Conservation (phyloP, 2,888 invertebrate species). For the Drosophila austrosaltans region DNA sequence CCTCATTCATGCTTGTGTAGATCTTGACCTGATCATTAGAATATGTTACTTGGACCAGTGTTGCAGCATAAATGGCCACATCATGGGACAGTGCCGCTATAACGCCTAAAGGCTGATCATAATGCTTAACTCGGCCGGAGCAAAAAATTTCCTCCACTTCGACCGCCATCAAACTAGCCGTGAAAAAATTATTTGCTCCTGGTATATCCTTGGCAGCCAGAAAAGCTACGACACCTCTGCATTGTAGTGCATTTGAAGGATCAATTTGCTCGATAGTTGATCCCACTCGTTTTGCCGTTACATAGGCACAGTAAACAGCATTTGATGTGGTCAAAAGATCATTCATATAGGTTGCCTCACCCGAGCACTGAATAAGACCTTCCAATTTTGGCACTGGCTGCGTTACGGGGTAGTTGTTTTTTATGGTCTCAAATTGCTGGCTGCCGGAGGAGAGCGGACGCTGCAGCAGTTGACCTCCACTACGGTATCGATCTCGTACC, state of each 20-base stretch:
- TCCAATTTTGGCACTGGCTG: slow-evolving; percentile 91
- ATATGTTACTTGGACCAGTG: slow-evolving; percentile 85
- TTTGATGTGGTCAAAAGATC: slow-evolving; percentile 88
- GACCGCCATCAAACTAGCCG: slow-evolving; percentile 83
- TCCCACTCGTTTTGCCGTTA: slow-evolving; percentile 86
- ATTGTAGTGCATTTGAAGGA: slow-evolving; percentile 85
- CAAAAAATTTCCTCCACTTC: slow-evolving; percentile 81
- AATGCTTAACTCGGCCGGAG: slow-evolving; percentile 84
- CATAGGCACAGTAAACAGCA: slow-evolving; percentile 85
- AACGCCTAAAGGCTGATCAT: slow-evolving; percentile 90
- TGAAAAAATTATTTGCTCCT: slow-evolving; percentile 81
- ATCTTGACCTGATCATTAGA: slow-evolving; percentile 67
- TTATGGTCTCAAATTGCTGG: slow-evolving; percentile 89
- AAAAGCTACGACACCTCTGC: slow-evolving; percentile 85
- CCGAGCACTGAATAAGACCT: slow-evolving; percentile 86
- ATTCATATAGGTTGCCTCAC: slow-evolving; percentile 91
- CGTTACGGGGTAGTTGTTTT: slow-evolving; percentile 89
- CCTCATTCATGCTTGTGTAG: slow-evolving; percentile 82
- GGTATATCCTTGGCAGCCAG: slow-evolving; percentile 88
- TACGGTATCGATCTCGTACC: slow-evolving; percentile 37
- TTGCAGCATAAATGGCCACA: slow-evolving; percentile 84
- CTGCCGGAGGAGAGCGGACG: slow-evolving; percentile 88
- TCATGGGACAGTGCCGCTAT: slow-evolving; percentile 87
- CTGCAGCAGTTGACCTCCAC: slow-evolving; percentile 84
- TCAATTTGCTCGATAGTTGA: slow-evolving; percentile 76